Evolutionary conservation across 92 coral and sea anemone genomes (phyloP).

Genomic region (Montipora capitata): DNA sequence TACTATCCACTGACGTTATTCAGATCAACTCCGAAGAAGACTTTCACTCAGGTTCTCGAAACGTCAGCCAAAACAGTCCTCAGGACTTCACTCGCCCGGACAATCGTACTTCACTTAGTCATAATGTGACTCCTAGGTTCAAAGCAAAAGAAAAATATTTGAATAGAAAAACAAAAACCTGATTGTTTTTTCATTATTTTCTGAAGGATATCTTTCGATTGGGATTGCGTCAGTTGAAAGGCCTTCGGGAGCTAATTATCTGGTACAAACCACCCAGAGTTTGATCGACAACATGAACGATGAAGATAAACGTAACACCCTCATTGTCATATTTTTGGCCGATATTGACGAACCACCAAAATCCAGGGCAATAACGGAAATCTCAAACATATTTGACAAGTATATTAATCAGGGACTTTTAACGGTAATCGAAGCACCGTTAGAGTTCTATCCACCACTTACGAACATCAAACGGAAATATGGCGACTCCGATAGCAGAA

Average conservation of each 20-base stretch:
- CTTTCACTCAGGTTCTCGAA: too few relatives aligned
- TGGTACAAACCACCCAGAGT: conserved; percentile 38
- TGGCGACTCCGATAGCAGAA: too few relatives aligned
- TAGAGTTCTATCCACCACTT: too few relatives aligned
- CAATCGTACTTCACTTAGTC: too few relatives aligned
- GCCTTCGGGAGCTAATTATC: conserved; percentile 23
- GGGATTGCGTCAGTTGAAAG: conserved; percentile 63
- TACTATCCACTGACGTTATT: too few relatives aligned
- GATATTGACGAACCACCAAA: conserved; percentile 23
- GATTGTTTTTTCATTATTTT: not conserved
- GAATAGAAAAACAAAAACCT: too few relatives aligned
- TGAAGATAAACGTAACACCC: conserved; percentile 9
- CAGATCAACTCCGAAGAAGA: too few relatives aligned
- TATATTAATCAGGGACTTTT: conserved; percentile 28
- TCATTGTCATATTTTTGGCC: conserved; percentile 58
- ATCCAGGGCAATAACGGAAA: not conserved
- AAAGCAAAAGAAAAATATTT: too few relatives aligned
- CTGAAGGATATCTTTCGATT: conserved; percentile 46
- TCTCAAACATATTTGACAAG: conserved; percentile 5
- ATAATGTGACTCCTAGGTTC: too few relatives aligned
- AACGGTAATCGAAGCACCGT: conserved; percentile 61
- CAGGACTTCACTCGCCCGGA: too few relatives aligned
- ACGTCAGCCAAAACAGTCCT: too few relatives aligned
- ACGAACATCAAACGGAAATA: too few relatives aligned
- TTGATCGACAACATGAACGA: conserved; percentile 38